Percentiles rank a stretch among this genome's conserved stretches.
Conservation (phyloP, 2,888 invertebrate genomes). For the Crepidodera aurea region DNA sequence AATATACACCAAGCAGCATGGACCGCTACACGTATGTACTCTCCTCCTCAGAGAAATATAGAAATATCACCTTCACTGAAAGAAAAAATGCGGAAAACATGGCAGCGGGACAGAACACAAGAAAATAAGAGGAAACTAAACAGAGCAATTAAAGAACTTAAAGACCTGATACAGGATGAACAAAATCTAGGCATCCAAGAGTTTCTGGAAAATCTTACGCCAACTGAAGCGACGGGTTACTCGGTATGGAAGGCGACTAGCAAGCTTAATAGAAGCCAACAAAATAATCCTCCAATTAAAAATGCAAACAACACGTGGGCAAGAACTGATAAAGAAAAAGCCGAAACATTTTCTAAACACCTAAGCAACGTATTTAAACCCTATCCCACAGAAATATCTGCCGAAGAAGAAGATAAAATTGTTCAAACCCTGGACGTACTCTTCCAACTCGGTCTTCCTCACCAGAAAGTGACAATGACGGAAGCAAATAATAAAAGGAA, state of each 20-base stretch:
- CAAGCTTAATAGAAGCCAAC: neutral
- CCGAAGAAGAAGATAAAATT: too few species aligned
- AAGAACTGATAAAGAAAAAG: constrained; percentile 2
- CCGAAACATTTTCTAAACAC: neutral
- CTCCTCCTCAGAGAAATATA: too few species aligned
- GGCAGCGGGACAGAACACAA: neutral
- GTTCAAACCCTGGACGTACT: too few species aligned
- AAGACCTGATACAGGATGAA: neutral
- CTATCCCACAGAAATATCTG: neutral
- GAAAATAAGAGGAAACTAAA: neutral
- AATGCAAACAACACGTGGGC: neutral
- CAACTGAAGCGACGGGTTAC: neutral
- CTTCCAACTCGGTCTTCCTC: too few species aligned
- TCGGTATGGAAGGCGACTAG: neutral
- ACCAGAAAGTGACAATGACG: too few species aligned
- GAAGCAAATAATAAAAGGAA: too few species aligned
- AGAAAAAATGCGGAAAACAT: neutral
- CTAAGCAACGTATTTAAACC: neutral
- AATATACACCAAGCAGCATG: too few species aligned
- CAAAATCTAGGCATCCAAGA: neutral
- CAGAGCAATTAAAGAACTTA: neutral
- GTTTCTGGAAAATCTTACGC: neutral
- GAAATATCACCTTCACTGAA: neutral
- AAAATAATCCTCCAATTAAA: neutral
- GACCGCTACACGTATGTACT: too few species aligned